Conservation (phyloP, 2,797 vertebrate genomes). For the Nannoperca obscura region DNA sequence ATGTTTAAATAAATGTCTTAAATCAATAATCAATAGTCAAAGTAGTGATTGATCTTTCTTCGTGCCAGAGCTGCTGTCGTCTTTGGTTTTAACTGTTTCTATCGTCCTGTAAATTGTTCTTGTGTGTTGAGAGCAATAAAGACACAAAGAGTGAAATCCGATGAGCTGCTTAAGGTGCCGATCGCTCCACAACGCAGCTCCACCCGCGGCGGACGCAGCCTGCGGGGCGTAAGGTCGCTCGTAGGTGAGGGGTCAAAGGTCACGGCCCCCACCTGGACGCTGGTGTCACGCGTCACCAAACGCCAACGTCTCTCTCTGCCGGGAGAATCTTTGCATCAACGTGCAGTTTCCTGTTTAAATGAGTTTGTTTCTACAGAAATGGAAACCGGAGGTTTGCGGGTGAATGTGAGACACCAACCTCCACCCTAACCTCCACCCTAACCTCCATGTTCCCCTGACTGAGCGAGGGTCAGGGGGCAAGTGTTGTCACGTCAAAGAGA, state of each 20-base stretch:
- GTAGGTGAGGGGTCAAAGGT: constrained; percentile 37
- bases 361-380: too few species aligned
- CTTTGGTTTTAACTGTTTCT: too few species aligned
- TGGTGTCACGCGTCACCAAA: constrained; percentile 20
- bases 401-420: not conserved
- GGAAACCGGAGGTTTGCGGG: not conserved
- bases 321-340: too few species aligned
- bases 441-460: constrained; percentile 24
- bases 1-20: too few species aligned
- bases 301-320: not conserved
- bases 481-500: constrained; percentile 74
- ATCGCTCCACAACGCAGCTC: constrained; percentile 12
- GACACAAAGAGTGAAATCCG: not conserved
- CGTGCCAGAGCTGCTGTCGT: too few species aligned
- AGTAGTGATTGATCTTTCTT: too few species aligned
- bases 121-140: too few species aligned
- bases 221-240: constrained; percentile 25
- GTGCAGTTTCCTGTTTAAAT: not conserved
- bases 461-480: constrained; percentile 63
- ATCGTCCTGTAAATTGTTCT: too few species aligned
- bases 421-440: not conserved
- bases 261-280: constrained; percentile 47
- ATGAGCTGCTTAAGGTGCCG: constrained; percentile 26
- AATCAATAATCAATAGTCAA: too few species aligned
- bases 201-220: not conserved